A percentile compares a stretch with the other conserved stretches of the same genome.
Evolutionary conservation across 2,113 vertebrate genomes (phyloP).

Genomic region (Tursiops truncatus): DNA sequence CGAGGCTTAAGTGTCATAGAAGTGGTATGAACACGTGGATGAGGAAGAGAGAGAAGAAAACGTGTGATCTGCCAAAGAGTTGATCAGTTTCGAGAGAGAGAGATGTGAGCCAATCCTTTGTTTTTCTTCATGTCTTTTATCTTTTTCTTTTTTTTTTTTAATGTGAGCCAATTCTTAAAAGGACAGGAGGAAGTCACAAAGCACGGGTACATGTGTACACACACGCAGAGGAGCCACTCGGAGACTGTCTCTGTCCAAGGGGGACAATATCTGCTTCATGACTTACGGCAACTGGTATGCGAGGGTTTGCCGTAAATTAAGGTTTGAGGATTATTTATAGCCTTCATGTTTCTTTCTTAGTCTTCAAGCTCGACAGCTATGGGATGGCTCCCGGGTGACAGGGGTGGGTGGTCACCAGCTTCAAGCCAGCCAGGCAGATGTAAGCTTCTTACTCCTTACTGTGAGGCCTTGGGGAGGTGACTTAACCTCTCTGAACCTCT

Average conservation of each 20-base stretch:
- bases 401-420: neutral
- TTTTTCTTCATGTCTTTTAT: neutral
- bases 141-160: neutral
- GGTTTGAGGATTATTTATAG: neutral
- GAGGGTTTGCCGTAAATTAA: neutral
- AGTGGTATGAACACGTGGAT: neutral
- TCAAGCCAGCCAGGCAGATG: neutral
- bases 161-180: neutral
- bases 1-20: neutral
- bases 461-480: neutral
- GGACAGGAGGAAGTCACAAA: neutral
- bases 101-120: neutral
- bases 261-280: neutral
- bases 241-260: neutral
- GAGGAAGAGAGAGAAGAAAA: neutral
- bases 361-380: neutral
- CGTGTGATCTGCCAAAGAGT: neutral
- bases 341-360: neutral
- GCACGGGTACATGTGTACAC: fast-evolving
- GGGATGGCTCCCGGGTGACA: neutral
- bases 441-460: neutral
- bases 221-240: neutral
- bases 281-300: neutral
- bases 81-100: neutral
- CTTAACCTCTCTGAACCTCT: neutral